Evolutionary conservation across 2,888 invertebrate species (phyloP).

Genomic region (Apotomis betuletana): DNA sequence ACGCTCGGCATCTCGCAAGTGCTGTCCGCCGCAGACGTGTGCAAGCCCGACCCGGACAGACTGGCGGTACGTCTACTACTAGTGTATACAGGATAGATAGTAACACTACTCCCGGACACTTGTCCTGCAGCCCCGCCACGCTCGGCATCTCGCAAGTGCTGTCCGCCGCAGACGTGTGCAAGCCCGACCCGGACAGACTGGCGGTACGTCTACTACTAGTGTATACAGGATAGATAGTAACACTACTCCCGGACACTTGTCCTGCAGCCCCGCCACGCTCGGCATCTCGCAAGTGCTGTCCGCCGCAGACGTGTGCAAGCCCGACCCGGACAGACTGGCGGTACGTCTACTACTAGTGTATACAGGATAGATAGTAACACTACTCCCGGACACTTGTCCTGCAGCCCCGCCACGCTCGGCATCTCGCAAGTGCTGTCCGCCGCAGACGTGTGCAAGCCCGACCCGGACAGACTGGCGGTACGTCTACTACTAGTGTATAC

Average conservation of each 20-base stretch:
- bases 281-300: conserved; percentile 97
- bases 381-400: no score
- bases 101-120: no score
- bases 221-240: no score
- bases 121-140: conserved; percentile 77
- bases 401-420: conserved; percentile 87
- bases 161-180: conserved; percentile 96
- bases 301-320: conserved; percentile 94
- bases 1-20: conserved; percentile 95
- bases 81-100: no score
- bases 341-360: conserved; percentile 68
- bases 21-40: conserved; percentile 96
- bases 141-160: conserved; percentile 96
- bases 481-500: no score
- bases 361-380: no score
- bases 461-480: conserved; percentile 97
- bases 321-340: conserved; percentile 96
- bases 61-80: conserved; percentile 85
- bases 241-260: no score
- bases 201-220: conserved; percentile 82
- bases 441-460: conserved; percentile 94
- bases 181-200: conserved; percentile 95
- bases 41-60: conserved; percentile 95
- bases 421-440: conserved; percentile 96
- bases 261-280: conserved; percentile 83